Conservation (phyloP, 1,140 invertebrate genomes). For the Bradysia coprophila region DNA sequence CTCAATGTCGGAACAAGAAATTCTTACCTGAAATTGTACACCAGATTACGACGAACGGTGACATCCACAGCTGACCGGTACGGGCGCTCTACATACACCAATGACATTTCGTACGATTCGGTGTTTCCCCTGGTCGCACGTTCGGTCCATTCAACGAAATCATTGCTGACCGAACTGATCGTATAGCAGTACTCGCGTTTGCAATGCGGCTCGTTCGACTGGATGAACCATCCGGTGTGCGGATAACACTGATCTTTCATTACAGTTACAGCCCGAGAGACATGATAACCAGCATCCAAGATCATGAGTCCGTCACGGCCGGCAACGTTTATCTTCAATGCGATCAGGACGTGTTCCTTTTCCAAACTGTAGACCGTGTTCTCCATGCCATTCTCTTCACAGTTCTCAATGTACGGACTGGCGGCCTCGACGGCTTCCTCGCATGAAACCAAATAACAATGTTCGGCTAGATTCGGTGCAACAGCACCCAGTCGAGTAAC, state of each 20-base stretch:
- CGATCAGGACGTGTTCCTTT: constrained; percentile 79
- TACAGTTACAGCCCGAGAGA: constrained; percentile 63
- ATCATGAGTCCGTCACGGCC: constrained; percentile 56
- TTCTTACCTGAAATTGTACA: constrained; percentile 59
- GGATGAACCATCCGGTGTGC: constrained; percentile 74
- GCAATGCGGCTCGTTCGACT: constrained; percentile 48
- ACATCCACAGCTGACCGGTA: constrained; percentile 68
- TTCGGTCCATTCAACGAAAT: constrained; percentile 71
- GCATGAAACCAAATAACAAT: constrained; percentile 63
- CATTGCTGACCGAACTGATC: constrained; percentile 36
- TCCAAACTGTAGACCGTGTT: constrained; percentile 44
- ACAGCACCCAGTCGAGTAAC: constrained; percentile 36
- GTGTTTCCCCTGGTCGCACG: constrained; percentile 39
- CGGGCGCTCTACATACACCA: constrained; percentile 58
- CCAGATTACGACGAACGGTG: constrained; percentile 72
- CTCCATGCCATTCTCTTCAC: constrained; percentile 28
- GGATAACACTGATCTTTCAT: constrained; percentile 71
- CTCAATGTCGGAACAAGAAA: too few species aligned
- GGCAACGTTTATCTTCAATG: constrained; percentile 49
- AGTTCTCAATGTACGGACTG: constrained; percentile 36
- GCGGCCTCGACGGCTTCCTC: constrained; percentile 64
- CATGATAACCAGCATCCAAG: constrained; percentile 79
- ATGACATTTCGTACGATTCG: constrained; percentile 38
- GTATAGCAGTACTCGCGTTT: constrained; percentile 69
- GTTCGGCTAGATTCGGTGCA: constrained; percentile 41